Evolutionary conservation across 1,140 invertebrate genomes (phyloP).

Genomic region (Polypedilum vanderplanki): DNA sequence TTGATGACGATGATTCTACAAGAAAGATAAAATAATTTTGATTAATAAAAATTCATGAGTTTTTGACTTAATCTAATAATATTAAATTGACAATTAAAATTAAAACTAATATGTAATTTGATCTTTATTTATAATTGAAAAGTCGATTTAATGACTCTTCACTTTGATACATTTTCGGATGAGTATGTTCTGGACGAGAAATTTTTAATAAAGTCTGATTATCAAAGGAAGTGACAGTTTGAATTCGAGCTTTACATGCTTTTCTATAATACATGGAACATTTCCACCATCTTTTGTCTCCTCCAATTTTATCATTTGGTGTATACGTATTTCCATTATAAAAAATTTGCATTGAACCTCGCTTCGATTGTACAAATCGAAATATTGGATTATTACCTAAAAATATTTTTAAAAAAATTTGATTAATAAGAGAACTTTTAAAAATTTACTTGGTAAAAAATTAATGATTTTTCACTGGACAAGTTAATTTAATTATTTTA

Average conservation of each 20-base stretch:
- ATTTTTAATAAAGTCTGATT: not conserved
- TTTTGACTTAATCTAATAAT: not conserved
- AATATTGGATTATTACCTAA: not conserved
- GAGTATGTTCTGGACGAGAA: not conserved
- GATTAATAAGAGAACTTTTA: too few species aligned
- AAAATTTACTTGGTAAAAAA: too few species aligned
- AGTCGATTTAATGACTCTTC: not conserved
- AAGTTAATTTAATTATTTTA: too few species aligned
- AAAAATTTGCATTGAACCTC: constrained; percentile 40
- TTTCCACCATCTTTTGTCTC: constrained; percentile 41
- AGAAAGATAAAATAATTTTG: not conserved
- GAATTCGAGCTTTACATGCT: constrained; percentile 40
- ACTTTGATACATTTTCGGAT: not conserved
- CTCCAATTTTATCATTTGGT: constrained; percentile 40
- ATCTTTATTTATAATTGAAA: not conserved
- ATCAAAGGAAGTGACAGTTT: constrained; percentile 32
- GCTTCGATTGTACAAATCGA: constrained; percentile 31
- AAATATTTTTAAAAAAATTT: too few species aligned
- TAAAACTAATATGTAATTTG: not conserved
- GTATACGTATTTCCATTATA: constrained; percentile 41
- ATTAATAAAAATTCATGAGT: constrained; percentile 21
- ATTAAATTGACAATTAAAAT: not conserved
- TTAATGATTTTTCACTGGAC: too few species aligned
- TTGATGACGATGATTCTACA: not conserved
- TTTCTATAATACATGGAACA: constrained; percentile 44